Conservation (phyloP, 2,113 vertebrate genomes). For the Triplophysa tibetana region DNA sequence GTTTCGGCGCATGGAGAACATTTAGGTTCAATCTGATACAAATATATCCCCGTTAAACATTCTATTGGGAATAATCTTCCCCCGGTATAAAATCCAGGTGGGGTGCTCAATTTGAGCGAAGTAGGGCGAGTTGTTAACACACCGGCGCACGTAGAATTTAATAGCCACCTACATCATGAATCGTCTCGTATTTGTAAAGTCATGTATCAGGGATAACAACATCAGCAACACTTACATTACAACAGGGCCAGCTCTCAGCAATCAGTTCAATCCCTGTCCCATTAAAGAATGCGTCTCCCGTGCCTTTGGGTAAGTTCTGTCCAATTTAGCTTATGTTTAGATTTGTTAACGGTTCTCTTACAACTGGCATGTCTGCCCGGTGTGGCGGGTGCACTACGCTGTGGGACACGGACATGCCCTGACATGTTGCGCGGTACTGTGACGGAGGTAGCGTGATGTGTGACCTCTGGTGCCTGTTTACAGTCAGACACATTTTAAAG, state of each 20-base stretch:
- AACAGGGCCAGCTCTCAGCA: constrained; percentile 1
- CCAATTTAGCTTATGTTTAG: neutral
- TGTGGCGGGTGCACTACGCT: neutral
- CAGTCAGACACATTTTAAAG: neutral
- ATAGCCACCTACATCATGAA: constrained; percentile 8
- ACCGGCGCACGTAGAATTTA: too few relatives aligned
- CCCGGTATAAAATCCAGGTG: constrained; percentile 10
- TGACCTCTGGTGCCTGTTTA: neutral
- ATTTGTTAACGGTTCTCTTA: constrained; percentile 9
- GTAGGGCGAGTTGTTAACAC: constrained; percentile 1
- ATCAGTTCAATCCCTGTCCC: constrained; percentile 1
- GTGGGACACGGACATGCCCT: constrained; percentile 39
- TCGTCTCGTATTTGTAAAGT: neutral
- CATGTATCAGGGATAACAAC: neutral
- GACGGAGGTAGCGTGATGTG: neutral
- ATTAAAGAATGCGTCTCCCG: constrained; percentile 16
- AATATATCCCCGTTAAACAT: constrained; percentile 22
- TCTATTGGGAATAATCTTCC: constrained; percentile 21
- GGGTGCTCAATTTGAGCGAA: neutral
- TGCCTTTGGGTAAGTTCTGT: neutral
- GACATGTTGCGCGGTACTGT: constrained; percentile 20
- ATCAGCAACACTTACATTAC: constrained; percentile 20
- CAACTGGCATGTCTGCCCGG: neutral
- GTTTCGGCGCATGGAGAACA: neutral
- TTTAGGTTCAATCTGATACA: constrained; percentile 13